Conservation (phyloP, 2,113 vertebrate species). For the Anas platyrhynchos region DNA sequence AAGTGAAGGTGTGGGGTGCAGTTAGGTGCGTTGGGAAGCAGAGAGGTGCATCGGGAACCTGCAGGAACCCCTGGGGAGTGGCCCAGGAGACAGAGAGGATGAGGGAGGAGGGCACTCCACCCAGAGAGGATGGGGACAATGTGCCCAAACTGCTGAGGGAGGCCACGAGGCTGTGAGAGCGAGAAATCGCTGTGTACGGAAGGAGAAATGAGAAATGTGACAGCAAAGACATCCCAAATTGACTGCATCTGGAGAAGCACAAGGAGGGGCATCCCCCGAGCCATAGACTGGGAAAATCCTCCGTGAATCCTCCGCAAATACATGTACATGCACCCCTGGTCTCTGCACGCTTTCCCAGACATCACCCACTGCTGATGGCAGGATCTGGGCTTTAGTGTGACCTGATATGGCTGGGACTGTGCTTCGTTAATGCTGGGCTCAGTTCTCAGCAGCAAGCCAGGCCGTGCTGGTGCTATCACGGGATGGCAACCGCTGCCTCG, state of each 20-base stretch:
- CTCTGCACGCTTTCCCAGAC: background rate
- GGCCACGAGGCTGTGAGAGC: background rate
- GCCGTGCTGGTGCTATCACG: no score
- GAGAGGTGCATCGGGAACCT: no score
- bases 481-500: no score
- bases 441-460: background rate
- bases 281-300: background rate
- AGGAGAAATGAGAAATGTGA: background rate
- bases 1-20: accelerated
- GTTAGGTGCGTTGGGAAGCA: no score
- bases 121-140: background rate
- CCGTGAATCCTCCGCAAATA: background rate
- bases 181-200: background rate
- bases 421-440: background rate
- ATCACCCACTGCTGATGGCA: background rate
- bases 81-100: accelerated
- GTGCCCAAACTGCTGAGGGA: background rate
- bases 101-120: background rate
- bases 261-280: background rate
- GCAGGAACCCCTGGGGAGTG: background rate
- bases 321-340: no score
- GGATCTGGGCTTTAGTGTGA: background rate
- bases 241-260: background rate
- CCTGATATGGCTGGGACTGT: no score
- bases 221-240: background rate